Evolutionary conservation across 2,888 invertebrate genomes (phyloP).

Genomic region (Tinea semifulvella): DNA sequence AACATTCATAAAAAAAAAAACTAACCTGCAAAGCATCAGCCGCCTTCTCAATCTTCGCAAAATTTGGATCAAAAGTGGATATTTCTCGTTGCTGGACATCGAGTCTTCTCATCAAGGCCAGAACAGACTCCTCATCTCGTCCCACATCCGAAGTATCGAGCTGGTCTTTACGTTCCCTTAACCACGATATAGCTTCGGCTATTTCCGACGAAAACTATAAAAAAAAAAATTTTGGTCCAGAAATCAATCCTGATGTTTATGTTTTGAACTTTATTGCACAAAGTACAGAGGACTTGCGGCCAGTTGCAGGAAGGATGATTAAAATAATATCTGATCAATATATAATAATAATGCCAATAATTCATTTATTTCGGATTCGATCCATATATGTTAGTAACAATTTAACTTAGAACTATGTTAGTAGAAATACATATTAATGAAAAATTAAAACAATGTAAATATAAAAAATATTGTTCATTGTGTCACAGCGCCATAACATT

Average conservation of each 20-base stretch:
- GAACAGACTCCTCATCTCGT: slow-evolving; percentile 92
- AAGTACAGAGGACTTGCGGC: too few species aligned
- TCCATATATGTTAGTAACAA: too few species aligned
- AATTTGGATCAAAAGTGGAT: slow-evolving; percentile 76
- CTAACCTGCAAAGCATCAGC: slow-evolving; percentile 64
- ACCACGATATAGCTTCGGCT: slow-evolving; percentile 92
- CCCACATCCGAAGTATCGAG: slow-evolving; percentile 83
- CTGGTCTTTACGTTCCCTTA: slow-evolving; percentile 82
- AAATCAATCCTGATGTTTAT: too few species aligned
- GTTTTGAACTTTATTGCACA: too few species aligned
- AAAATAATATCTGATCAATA: background rate
- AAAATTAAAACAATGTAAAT: too few species aligned
- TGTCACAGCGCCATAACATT: too few species aligned
- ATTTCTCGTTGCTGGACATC: slow-evolving; percentile 85
- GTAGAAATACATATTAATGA: too few species aligned
- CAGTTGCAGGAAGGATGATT: background rate
- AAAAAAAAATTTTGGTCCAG: slow-evolving; percentile 3
- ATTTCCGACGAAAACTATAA: slow-evolving; percentile 86
- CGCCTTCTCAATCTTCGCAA: slow-evolving; percentile 74
- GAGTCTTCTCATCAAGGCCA: slow-evolving; percentile 82
- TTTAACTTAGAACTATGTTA: too few species aligned
- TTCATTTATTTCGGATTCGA: too few species aligned
- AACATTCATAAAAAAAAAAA: background rate
- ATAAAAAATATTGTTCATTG: too few species aligned
- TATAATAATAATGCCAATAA: too few species aligned